These are phyloP conservation scores for Antidorcas marsupialis DNA, from an alignment of 2,113 vertebrate genomes.

Conservation along the genomic window DNA sequence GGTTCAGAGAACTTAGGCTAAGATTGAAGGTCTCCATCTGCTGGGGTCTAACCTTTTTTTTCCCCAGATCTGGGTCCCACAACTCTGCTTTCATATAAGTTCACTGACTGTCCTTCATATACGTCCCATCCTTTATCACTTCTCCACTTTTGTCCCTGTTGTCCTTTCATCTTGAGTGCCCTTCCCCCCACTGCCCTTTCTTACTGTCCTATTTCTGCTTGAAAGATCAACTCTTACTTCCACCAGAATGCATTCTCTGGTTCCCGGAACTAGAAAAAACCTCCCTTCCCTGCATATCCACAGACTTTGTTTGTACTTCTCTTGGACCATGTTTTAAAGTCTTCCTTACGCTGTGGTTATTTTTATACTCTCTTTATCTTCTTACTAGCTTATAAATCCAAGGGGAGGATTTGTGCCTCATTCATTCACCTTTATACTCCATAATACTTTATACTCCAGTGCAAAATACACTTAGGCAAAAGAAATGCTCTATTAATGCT, in stretches of 20 bases:
- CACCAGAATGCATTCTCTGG: not conserved
- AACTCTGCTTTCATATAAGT: not conserved
- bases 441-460: not conserved
- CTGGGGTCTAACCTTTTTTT: not conserved
- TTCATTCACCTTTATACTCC: not conserved
- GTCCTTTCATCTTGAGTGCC: not conserved
- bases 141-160: not conserved
- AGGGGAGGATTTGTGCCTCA: not conserved
- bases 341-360: not conserved
- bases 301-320: not conserved
- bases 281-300: not conserved
- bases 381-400: not conserved
- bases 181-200: not conserved
- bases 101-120: not conserved
- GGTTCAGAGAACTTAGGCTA: not conserved
- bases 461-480: not conserved
- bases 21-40: not conserved
- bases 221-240: not conserved
- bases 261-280: not conserved
- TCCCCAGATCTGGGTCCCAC: not conserved
- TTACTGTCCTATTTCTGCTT: not conserved
- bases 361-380: not conserved
- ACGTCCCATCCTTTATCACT: not conserved
- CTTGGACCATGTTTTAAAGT: not conserved
- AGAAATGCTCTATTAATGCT: not conserved